phyloP scores from a whole-genome alignment of 2,888 invertebrate species.

The Dryomyza anilis region DNA sequence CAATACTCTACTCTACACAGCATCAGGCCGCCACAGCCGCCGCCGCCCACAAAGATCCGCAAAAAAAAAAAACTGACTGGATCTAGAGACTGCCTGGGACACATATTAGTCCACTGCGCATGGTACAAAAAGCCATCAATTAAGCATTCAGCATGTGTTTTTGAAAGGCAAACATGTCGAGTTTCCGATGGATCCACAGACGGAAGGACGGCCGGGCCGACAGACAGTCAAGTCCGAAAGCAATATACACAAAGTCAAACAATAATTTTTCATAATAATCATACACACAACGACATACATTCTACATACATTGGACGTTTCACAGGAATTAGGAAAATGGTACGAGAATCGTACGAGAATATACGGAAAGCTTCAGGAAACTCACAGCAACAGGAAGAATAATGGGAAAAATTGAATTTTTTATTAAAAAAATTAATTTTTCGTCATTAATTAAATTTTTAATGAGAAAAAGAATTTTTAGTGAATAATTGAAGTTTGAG shows the following conservation, averaged over 20 bases:
- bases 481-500: no score
- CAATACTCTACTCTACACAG: no score
- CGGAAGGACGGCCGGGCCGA: not conserved
- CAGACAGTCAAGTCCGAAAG: not conserved
- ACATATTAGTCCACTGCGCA: slow-evolving; percentile 10
- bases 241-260: slow-evolving; percentile 18
- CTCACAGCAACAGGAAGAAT: not conserved
- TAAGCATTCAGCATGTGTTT: slow-evolving; percentile 31
- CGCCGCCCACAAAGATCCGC: no score
- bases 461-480: no score
- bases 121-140: slow-evolving; percentile 20
- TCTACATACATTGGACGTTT: no score
- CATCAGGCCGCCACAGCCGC: no score
- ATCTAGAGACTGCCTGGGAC: not conserved
- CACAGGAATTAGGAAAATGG: slow-evolving; percentile 5
- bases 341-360: not conserved
- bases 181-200: not conserved
- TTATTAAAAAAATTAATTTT: no score
- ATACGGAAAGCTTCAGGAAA: not conserved
- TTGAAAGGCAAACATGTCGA: slow-evolving; percentile 23
- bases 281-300: no score
- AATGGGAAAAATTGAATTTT: no score
- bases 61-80: not conserved
- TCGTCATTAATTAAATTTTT: no score
- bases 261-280: slow-evolving; percentile 24